A percentile compares a stretch with the other conserved stretches of the same genome.
Evolutionary conservation across 1,140 invertebrate species (phyloP).

Genomic region (Lucilia cuprina): DNA sequence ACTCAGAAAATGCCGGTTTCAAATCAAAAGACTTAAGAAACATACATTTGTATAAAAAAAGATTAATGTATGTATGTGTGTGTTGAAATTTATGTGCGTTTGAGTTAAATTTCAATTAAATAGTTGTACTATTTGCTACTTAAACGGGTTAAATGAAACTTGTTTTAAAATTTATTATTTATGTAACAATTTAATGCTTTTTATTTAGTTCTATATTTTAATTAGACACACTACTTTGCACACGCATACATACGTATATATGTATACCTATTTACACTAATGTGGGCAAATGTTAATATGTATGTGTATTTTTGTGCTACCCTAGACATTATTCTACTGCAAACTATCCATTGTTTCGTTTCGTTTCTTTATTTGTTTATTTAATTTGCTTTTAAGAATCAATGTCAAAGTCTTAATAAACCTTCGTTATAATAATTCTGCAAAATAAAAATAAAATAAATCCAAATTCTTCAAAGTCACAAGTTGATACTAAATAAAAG

Average conservation of each 20-base stretch:
- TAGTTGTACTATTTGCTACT: background rate
- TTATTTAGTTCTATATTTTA: background rate
- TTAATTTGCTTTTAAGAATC: slow-evolving; percentile 19
- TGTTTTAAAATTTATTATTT: background rate
- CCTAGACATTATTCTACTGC: background rate
- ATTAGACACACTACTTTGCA: background rate
- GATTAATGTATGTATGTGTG: background rate
- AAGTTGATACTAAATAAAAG: background rate
- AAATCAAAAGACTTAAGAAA: slow-evolving; percentile 24
- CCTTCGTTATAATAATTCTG: slow-evolving; percentile 23
- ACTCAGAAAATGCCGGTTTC: background rate
- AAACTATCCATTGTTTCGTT: background rate
- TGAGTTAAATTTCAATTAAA: too few species aligned
- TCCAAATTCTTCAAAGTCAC: slow-evolving; percentile 15
- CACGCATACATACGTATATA: background rate
- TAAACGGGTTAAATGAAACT: background rate
- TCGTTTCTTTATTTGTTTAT: background rate
- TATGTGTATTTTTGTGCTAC: too few species aligned
- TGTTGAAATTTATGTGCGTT: too few species aligned
- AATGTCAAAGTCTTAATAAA: slow-evolving; percentile 26
- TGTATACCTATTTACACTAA: background rate
- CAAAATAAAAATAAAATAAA: background rate
- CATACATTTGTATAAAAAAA: background rate
- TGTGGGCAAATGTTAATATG: too few species aligned
- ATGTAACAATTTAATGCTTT: background rate